Evolutionary conservation across 2,113 vertebrate species (phyloP).

Genomic region (Porphyrio hochstetteri): DNA sequence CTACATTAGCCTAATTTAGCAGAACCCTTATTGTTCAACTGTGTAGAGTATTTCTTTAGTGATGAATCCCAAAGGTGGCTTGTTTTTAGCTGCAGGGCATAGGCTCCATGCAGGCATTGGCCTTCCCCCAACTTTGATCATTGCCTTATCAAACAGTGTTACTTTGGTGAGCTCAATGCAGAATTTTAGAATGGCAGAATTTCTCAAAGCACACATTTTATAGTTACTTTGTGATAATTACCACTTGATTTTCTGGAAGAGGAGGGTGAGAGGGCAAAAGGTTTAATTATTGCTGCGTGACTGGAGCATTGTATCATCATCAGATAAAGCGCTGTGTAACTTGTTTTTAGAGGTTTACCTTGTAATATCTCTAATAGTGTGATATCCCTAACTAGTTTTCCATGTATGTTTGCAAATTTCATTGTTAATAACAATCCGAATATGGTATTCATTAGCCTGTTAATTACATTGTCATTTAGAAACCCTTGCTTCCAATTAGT

Average conservation of each 20-base stretch:
- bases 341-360: conserved; percentile 24
- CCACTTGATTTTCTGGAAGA: conserved; percentile 11
- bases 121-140: neutral
- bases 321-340: neutral
- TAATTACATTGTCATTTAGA: conserved; percentile 57
- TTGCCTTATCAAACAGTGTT: neutral
- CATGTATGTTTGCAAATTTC: conserved; percentile 51
- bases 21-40: neutral
- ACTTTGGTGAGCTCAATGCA: neutral
- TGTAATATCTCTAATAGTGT: neutral
- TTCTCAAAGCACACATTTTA: conserved; percentile 7
- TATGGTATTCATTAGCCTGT: conserved; percentile 50
- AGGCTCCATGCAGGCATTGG: neutral
- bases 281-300: neutral
- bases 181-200: neutral
- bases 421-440: conserved; percentile 58
- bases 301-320: neutral
- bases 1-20: neutral
- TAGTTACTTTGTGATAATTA: neutral
- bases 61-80: neutral
- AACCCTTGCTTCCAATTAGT: conserved; percentile 56
- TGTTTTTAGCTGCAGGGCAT: neutral
- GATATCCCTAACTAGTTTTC: conserved; percentile 26
- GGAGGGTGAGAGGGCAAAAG: neutral
- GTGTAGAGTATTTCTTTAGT: neutral